These are phyloP conservation scores for Ceramica pisi DNA, from an alignment of 2,888 invertebrate species.

Conservation along the genomic window DNA sequence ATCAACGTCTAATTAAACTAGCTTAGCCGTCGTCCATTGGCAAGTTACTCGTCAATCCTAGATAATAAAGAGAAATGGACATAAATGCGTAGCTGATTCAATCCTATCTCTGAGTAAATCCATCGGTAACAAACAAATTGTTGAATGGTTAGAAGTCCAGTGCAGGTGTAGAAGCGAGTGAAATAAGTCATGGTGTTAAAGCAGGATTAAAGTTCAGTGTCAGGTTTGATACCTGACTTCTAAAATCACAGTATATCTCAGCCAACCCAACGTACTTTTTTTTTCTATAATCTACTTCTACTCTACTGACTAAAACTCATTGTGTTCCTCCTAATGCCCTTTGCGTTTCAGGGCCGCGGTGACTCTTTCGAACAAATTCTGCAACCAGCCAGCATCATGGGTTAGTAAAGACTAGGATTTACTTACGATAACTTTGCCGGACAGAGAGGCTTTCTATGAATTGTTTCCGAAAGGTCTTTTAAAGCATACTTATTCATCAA, in stretches of 20 bases:
- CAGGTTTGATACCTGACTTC: slow-evolving; percentile 13
- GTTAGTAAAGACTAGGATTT: too few relatives aligned
- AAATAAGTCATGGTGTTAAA: slow-evolving; percentile 25
- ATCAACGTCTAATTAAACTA: slow-evolving; percentile 67
- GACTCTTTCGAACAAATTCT: too few relatives aligned
- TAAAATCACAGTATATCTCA: slow-evolving; percentile 11
- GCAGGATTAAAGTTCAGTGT: slow-evolving; percentile 39
- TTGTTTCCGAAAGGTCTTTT: slow-evolving; percentile 9
- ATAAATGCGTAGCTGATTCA: background rate
- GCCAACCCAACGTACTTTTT: background rate
- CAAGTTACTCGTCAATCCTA: slow-evolving; percentile 24
- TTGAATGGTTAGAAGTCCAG: slow-evolving; percentile 26
- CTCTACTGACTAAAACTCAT: too few relatives aligned
- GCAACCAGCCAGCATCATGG: background rate
- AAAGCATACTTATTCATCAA: background rate
- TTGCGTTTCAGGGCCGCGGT: too few relatives aligned
- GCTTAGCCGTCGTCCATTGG: slow-evolving; percentile 60
- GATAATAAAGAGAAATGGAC: slow-evolving; percentile 36
- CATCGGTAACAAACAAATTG: slow-evolving; percentile 7
- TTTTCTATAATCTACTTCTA: too few relatives aligned
- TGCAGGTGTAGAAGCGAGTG: slow-evolving; percentile 3
- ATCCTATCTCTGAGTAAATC: slow-evolving; percentile 20
- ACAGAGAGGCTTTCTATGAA: too few relatives aligned
- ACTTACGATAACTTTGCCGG: too few relatives aligned
- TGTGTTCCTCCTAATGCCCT: too few relatives aligned